A percentile compares a stretch with the other conserved stretches of the same genome.
These are phyloP conservation scores for Pseudomyrmex cubaensis DNA, from an alignment of 1,140 invertebrate species.

Conservation along the genomic window DNA sequence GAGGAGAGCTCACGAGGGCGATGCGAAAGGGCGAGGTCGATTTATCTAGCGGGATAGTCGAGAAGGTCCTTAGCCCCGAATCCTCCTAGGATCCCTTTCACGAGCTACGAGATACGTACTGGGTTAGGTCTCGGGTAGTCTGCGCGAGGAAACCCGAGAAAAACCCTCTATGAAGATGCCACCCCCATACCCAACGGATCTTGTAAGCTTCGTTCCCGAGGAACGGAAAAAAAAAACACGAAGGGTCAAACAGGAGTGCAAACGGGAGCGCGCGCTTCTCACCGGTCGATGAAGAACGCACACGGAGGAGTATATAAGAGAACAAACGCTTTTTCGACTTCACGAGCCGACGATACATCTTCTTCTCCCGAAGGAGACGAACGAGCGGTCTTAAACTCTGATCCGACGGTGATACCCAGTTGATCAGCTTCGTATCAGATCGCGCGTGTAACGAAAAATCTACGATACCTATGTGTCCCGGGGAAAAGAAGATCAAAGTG, in stretches of 20 bases:
- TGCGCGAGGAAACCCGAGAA: slow-evolving; percentile 24
- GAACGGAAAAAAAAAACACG: not conserved
- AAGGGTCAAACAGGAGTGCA: slow-evolving; percentile 17
- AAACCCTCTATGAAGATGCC: slow-evolving; percentile 50
- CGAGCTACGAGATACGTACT: slow-evolving; percentile 30
- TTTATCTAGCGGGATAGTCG: slow-evolving; percentile 60
- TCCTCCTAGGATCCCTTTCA: slow-evolving; percentile 67
- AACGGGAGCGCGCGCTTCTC: slow-evolving; percentile 16
- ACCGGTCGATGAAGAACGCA: slow-evolving; percentile 43
- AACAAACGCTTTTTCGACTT: slow-evolving; percentile 42
- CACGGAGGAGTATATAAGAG: not conserved
- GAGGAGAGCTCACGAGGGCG: slow-evolving; percentile 55
- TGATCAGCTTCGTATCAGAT: slow-evolving; percentile 24
- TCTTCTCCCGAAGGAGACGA: not conserved
- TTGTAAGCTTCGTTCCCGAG: slow-evolving; percentile 52
- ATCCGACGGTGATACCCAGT: slow-evolving; percentile 14
- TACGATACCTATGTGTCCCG: slow-evolving; percentile 8
- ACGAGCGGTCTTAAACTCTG: slow-evolving; percentile 25
- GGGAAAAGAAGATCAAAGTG: slow-evolving; percentile 46
- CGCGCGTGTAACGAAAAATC: slow-evolving; percentile 22
- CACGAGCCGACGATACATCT: slow-evolving; percentile 3
- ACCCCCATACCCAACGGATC: not conserved
- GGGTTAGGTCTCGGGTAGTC: slow-evolving; percentile 19
- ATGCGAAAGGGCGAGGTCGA: slow-evolving; percentile 69
- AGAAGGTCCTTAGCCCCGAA: slow-evolving; percentile 50